phyloP scores from a whole-genome alignment of 2,888 invertebrate genomes.

The Chrysolina americana region DNA sequence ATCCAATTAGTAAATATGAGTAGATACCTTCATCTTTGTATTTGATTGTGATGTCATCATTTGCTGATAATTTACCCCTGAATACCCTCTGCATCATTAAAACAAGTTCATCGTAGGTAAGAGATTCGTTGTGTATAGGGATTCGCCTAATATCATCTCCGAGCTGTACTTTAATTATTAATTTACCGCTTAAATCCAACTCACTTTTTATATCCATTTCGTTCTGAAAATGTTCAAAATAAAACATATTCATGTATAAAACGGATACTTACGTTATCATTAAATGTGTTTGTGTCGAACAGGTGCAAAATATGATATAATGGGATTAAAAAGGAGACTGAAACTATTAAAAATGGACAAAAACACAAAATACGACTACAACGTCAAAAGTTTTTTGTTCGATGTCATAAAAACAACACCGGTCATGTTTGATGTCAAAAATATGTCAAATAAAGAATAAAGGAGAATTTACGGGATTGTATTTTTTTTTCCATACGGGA shows the following conservation, averaged over 20 bases:
- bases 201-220: conserved; percentile 66
- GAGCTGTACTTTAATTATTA: conserved; percentile 74
- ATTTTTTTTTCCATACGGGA: too few species aligned
- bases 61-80: conserved; percentile 74
- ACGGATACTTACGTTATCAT: conserved; percentile 52
- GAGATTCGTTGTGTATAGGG: conserved; percentile 81
- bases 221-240: conserved; percentile 47
- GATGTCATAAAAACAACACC: conserved; percentile 49
- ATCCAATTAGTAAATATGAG: conserved; percentile 28
- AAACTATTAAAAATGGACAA: conserved; percentile 55
- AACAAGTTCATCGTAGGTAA: conserved; percentile 79
- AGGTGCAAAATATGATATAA: conserved; percentile 44
- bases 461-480: too few species aligned
- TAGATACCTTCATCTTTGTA: conserved; percentile 83
- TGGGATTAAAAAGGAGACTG: conserved; percentile 51
- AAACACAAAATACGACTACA: conserved; percentile 51
- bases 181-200: conserved; percentile 71
- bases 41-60: conserved; percentile 79
- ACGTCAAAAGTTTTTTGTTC: conserved; percentile 49
- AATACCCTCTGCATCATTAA: conserved; percentile 83
- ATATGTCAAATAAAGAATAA: not conserved
- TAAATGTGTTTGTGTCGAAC: conserved; percentile 50
- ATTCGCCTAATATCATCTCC: conserved; percentile 79
- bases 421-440: conserved; percentile 11
- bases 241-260: conserved; percentile 14